Evolutionary conservation across 1,140 invertebrate species (phyloP).

Genomic region (Bombyx mandarina): DNA sequence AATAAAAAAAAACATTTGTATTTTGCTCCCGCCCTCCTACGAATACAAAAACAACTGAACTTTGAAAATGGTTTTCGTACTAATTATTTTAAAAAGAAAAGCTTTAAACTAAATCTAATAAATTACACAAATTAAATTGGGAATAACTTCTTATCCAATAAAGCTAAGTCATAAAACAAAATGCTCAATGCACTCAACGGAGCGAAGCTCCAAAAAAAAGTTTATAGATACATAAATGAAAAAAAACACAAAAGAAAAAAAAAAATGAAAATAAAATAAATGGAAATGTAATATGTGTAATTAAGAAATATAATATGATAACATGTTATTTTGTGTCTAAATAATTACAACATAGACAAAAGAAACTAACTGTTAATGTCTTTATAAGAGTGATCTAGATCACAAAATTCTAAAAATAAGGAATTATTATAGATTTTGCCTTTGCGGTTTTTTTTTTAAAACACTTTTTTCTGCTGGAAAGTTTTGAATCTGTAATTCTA

Average conservation of each 20-base stretch:
- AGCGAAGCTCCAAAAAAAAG: constrained; percentile 13
- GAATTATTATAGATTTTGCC: constrained; percentile 53
- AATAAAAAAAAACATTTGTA: no score
- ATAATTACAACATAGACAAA: constrained; percentile 30
- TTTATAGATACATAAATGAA: constrained; percentile 12
- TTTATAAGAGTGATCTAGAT: constrained; percentile 66
- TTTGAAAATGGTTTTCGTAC: constrained; percentile 46
- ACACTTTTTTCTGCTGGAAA: not conserved
- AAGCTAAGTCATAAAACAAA: constrained; percentile 19
- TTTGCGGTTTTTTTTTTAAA: constrained; percentile 16
- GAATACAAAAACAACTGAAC: not conserved
- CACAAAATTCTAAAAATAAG: constrained; percentile 57
- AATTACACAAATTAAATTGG: constrained; percentile 45
- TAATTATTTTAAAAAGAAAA: no score
- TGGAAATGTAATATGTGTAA: constrained; percentile 61
- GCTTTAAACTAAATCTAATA: constrained; percentile 43
- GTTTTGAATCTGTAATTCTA: constrained; percentile 6
- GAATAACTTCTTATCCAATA: constrained; percentile 59
- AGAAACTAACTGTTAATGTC: constrained; percentile 67
- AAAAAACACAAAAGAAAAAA: constrained; percentile 27
- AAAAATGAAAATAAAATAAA: constrained; percentile 32
- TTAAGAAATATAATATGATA: constrained; percentile 33
- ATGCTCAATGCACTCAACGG: constrained; percentile 24
- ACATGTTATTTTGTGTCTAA: constrained; percentile 55
- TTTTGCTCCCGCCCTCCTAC: not conserved